A percentile compares a stretch with the other conserved stretches of the same genome.
phyloP scores from a whole-genome alignment of 2,888 invertebrate species.

The Netelia melanura region DNA sequence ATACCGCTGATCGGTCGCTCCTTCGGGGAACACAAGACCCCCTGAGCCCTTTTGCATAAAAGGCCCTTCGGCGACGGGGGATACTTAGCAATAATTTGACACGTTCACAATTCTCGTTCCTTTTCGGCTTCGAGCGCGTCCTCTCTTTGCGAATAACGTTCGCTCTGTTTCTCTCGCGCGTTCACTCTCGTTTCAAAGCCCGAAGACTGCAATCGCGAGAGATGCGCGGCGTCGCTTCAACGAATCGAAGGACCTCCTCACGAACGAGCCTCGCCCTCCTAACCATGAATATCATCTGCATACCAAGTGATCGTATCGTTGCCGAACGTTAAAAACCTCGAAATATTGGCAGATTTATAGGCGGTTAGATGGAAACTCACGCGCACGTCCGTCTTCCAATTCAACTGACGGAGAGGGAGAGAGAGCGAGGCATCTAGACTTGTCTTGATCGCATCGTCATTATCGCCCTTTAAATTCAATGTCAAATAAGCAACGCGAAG shows the following conservation, averaged over 20 bases:
- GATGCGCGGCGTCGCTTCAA: constrained; percentile 42
- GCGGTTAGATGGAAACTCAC: constrained; percentile 60
- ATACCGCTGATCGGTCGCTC: constrained; percentile 56
- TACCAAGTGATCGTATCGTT: constrained; percentile 65
- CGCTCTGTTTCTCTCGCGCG: constrained; percentile 11
- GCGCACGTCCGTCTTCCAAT: constrained; percentile 47
- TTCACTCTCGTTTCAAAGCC: constrained; percentile 17
- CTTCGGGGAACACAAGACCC: constrained; percentile 57
- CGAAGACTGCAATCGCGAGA: constrained; percentile 34
- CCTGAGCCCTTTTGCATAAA: constrained; percentile 64
- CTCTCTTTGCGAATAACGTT: constrained; percentile 32
- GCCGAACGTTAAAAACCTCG: constrained; percentile 63
- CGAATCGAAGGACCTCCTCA: constrained; percentile 62
- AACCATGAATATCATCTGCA: constrained; percentile 69
- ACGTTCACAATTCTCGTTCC: constrained; percentile 69
- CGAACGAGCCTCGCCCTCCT: constrained; percentile 50
- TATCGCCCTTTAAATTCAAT: constrained; percentile 18
- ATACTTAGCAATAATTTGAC: constrained; percentile 73
- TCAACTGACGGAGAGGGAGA: constrained; percentile 6
- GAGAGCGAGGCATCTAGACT: neutral
- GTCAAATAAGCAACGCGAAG: neutral
- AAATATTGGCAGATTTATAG: constrained; percentile 68
- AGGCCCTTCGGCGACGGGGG: constrained; percentile 66
- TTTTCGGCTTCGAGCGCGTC: constrained; percentile 50
- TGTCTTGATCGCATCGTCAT: constrained; percentile 43